phyloP scores from a whole-genome alignment of 1,140 invertebrate species.

The Theocolax elegans region DNA sequence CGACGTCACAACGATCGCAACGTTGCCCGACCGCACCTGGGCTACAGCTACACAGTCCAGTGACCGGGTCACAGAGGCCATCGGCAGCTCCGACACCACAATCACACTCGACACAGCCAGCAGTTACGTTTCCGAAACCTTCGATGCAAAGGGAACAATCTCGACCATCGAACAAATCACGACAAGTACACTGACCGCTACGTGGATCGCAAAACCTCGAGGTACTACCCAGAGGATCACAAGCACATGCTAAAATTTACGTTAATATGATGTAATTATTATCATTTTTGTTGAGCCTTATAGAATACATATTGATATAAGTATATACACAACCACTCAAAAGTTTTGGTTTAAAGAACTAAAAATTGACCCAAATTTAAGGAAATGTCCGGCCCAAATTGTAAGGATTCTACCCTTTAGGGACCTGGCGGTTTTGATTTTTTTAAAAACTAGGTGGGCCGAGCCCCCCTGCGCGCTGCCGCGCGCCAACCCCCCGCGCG shows the following conservation, averaged over 20 bases:
- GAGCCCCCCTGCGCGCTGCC: too few species aligned
- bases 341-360: too few species aligned
- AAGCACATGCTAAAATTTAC: conserved; percentile 76
- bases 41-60: conserved; percentile 74
- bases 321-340: too few species aligned
- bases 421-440: too few species aligned
- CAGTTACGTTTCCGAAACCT: conserved; percentile 74
- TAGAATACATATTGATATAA: too few species aligned
- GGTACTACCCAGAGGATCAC: conserved; percentile 78
- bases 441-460: too few species aligned
- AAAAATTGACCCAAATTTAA: too few species aligned
- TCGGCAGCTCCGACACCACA: conserved; percentile 87
- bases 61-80: conserved; percentile 78
- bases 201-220: conserved; percentile 77
- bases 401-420: too few species aligned
- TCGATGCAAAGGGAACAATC: conserved; percentile 63
- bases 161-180: conserved; percentile 59
- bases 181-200: conserved; percentile 83
- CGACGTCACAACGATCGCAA: conserved; percentile 80
- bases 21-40: conserved; percentile 80
- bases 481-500: too few species aligned
- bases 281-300: too few species aligned
- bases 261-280: too few species aligned
- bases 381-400: too few species aligned
- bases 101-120: conserved; percentile 73